These are phyloP conservation scores for Macrosoma leucophasiata DNA, from an alignment of 2,888 invertebrate genomes.

Conservation along the genomic window DNA sequence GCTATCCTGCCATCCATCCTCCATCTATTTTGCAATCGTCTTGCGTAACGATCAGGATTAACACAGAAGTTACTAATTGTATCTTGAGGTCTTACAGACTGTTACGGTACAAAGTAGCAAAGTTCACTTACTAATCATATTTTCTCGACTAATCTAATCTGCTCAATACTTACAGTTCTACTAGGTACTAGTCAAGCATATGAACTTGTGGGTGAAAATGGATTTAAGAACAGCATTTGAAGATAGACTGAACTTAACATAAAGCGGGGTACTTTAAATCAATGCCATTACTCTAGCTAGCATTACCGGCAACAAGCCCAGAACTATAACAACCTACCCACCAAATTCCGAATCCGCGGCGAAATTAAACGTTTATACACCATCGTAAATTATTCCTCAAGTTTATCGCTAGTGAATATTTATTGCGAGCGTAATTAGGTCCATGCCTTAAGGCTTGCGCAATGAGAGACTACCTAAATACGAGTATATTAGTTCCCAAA, in stretches of 20 bases:
- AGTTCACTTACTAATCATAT: too few relatives aligned
- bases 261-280: background rate
- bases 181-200: slow-evolving; percentile 5
- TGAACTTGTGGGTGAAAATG: background rate
- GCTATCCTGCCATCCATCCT: too few relatives aligned
- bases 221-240: slow-evolving; percentile 1
- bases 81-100: too few relatives aligned
- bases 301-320: slow-evolving; percentile 19
- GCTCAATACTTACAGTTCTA: slow-evolving; percentile 7
- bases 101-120: too few relatives aligned
- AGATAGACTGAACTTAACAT: background rate
- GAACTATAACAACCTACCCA: slow-evolving; percentile 25
- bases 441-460: slow-evolving; percentile 52
- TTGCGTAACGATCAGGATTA: too few relatives aligned
- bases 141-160: too few relatives aligned
- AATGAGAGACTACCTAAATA: slow-evolving; percentile 34
- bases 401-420: slow-evolving; percentile 67
- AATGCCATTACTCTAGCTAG: slow-evolving; percentile 12
- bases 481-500: slow-evolving; percentile 19
- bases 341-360: slow-evolving; percentile 41
- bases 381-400: slow-evolving; percentile 59
- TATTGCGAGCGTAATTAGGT: slow-evolving; percentile 64
- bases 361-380: slow-evolving; percentile 60
- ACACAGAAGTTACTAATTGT: too few relatives aligned
- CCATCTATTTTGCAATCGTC: too few relatives aligned